Evolutionary conservation across 1,140 invertebrate genomes (phyloP).

Genomic region (Subanguina moxae): DNA sequence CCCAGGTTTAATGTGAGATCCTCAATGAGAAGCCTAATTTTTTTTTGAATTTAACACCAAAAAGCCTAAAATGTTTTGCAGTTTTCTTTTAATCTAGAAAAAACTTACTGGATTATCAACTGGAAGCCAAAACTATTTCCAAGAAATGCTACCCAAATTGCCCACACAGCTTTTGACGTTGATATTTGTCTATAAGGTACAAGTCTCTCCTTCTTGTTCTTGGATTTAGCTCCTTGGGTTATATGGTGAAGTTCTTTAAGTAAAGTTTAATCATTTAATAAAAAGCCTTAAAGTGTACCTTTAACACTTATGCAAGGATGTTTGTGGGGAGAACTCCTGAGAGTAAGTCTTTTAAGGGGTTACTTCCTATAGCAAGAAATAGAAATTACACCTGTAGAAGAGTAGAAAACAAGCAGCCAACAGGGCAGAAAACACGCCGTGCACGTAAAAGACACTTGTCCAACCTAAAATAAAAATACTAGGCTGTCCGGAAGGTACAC

Average conservation of each 20-base stretch:
- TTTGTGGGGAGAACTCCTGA: slow-evolving; percentile 15
- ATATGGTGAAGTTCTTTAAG: slow-evolving; percentile 27
- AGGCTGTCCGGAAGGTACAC: too few species aligned
- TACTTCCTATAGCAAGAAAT: too few species aligned
- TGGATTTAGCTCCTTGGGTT: slow-evolving; percentile 30
- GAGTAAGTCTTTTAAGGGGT: too few species aligned
- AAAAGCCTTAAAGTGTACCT: too few species aligned
- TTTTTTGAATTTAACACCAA: too few species aligned
- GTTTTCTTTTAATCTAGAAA: too few species aligned
- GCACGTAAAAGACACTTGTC: slow-evolving; percentile 27
- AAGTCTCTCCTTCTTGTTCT: slow-evolving; percentile 16
- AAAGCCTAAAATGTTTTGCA: too few species aligned
- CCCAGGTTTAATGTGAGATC: too few species aligned
- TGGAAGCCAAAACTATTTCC: slow-evolving; percentile 48
- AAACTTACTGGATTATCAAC: slow-evolving; percentile 43
- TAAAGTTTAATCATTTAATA: too few species aligned
- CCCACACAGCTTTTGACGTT: slow-evolving; percentile 41
- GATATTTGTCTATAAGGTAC: slow-evolving; percentile 29
- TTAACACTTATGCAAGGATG: slow-evolving; percentile 28
- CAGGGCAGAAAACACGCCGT: slow-evolving; percentile 23
- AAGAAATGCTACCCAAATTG: slow-evolving; percentile 50
- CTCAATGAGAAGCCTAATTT: too few species aligned
- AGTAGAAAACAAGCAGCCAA: slow-evolving; percentile 21
- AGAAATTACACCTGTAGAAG: slow-evolving; percentile 10
- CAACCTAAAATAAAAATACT: slow-evolving; percentile 19